A percentile compares a stretch with the other conserved stretches of the same genome.
These are phyloP conservation scores for Gisinianus flammeolus DNA, from an alignment of 2,888 invertebrate genomes.

Conservation along the genomic window DNA sequence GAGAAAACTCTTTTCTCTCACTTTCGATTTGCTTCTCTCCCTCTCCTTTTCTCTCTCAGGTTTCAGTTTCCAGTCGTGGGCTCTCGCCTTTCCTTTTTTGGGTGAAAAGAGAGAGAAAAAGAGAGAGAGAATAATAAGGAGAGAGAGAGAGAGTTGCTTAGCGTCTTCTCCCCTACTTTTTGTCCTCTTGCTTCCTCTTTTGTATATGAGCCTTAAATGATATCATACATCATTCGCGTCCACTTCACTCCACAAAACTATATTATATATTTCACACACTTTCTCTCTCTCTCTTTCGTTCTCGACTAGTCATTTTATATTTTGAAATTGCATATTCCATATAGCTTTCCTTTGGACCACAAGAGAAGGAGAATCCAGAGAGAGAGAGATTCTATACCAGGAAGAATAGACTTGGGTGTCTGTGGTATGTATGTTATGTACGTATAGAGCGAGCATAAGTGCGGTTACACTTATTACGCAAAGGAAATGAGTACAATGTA, in stretches of 20 bases:
- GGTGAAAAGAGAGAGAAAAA: too few relatives aligned
- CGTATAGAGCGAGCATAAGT: neutral
- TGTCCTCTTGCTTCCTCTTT: neutral
- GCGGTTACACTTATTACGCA: slow-evolving; percentile 23
- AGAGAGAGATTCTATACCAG: neutral
- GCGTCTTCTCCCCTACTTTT: neutral
- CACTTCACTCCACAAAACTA: slow-evolving; percentile 2
- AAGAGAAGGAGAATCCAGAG: neutral
- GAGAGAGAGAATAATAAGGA: too few relatives aligned
- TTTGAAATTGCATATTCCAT: too few relatives aligned
- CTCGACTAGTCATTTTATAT: too few relatives aligned
- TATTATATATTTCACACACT: neutral
- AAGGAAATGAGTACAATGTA: slow-evolving; percentile 34
- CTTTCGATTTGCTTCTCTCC: neutral
- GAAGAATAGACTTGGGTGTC: neutral
- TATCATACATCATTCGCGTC: slow-evolving; percentile 6
- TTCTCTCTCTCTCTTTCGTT: neutral
- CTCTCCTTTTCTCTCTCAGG: neutral
- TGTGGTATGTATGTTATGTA: neutral
- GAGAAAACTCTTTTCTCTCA: neutral
- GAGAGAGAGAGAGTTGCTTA: neutral
- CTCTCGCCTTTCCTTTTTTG: too few relatives aligned
- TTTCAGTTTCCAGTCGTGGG: too few relatives aligned
- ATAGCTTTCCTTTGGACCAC: too few relatives aligned
- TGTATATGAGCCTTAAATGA: slow-evolving; percentile 8